Base-by-base conservation (phyloP, 2,797 vertebrate species). In the Sebastes nivosus region DNA sequence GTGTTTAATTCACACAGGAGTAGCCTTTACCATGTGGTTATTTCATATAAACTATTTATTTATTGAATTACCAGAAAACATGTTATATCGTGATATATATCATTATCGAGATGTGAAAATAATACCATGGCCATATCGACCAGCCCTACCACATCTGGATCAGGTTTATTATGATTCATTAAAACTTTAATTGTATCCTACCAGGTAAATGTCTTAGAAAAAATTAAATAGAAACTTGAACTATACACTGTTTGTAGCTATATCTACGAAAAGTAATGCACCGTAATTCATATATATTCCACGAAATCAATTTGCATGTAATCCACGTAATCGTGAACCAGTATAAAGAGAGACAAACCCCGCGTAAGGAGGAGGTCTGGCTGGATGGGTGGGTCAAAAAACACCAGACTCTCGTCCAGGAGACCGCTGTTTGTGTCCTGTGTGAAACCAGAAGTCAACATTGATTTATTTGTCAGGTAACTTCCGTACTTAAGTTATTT, bases 341-440 rank as follows among this genome's bases (percentile, higher is more conserved):
- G 50, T 52, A 4, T 1, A n/a, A 52, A 52, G 50, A 52, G 50
- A 46, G 16, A 46, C 42, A 18, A 0, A 46, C 42, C 14, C 42
- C 6, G 16, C 1, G 16, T 46, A 0, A 46, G 1, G 42, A 46
- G 42, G 42, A 46, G 1, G 42, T 18, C 42, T 0, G 0, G 16
- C 14, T 0, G 42, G 0, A 46, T 46, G 42, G 42, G 42, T 46
- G 42, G 42, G 42, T 46, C 50, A 52, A 52, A 18, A 20, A 52
- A 50, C 18, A 20, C 46, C 8, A 0, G 46, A 50, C 18, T 50
- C 18, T 50, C 0, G 2, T 20, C 18, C 46, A 20, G 46, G 46
- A 50, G 46, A 50, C 46, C 46, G 0, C 18, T 50, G 46, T 20
- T 50, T 3, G 4, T 42, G 38, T 42, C 38, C 38, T 0, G 46